Evolutionary conservation across 2,797 vertebrate genomes (phyloP).

Genomic region (Leptodactylus fallax): DNA sequence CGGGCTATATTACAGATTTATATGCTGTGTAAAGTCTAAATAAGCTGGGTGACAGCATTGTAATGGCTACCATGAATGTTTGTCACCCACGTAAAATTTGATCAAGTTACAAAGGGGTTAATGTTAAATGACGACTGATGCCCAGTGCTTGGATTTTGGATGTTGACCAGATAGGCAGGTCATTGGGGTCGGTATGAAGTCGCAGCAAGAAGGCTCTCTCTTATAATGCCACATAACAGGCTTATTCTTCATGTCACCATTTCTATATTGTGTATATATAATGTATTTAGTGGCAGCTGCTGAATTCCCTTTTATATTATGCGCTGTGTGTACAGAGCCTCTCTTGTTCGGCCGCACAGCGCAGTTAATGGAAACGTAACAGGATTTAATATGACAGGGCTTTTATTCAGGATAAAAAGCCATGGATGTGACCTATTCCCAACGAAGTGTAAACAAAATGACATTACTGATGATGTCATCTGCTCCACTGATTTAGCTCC

Average conservation of each 20-base stretch:
- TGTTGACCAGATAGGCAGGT: not conserved
- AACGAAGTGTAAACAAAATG: not conserved
- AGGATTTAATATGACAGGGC: not conserved
- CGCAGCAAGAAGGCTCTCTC: not conserved
- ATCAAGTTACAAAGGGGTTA: not conserved
- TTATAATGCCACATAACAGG: conserved; percentile 10
- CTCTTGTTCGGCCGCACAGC: conserved; percentile 16
- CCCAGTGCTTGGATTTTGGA: not conserved
- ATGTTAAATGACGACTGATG: not conserved
- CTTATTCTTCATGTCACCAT: conserved; percentile 3
- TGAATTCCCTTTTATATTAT: not conserved
- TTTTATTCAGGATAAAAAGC: conserved; percentile 7
- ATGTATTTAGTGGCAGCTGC: conserved; percentile 13
- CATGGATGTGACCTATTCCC: not conserved
- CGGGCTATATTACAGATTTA: too few relatives aligned
- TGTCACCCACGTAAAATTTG: not conserved
- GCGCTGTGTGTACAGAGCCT: not conserved
- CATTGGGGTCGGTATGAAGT: not conserved
- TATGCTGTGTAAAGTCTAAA: too few relatives aligned
- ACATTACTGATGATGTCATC: conserved; percentile 19
- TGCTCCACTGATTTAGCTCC: not conserved
- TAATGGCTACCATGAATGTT: not conserved
- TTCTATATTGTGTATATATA: not conserved
- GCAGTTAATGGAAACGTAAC: not conserved
- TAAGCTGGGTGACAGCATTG: too few relatives aligned